A percentile compares a stretch with the other conserved stretches of the same genome.
phyloP scores from a whole-genome alignment of 2,113 vertebrate genomes.

The Solenodon paradoxus region DNA sequence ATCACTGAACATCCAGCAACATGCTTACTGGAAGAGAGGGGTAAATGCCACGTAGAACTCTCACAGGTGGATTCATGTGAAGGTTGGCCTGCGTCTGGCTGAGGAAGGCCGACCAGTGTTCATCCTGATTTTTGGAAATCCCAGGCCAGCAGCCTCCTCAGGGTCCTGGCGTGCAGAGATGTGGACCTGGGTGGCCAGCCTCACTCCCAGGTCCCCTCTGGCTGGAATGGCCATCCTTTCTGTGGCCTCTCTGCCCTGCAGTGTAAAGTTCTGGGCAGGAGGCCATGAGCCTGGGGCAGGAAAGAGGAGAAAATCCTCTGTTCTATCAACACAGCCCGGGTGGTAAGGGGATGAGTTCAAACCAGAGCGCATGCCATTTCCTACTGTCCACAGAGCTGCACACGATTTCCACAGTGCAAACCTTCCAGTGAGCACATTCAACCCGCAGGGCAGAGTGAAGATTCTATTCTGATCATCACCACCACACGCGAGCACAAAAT shows the following conservation, averaged over 20 bases:
- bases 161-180: background rate
- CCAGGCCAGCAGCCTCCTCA: background rate
- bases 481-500: accelerated
- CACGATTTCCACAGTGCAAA: background rate
- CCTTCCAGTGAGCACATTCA: too few species aligned
- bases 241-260: background rate
- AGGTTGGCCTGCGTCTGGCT: background rate
- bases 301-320: slow-evolving; percentile 51
- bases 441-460: accelerated
- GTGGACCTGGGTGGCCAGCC: too few species aligned
- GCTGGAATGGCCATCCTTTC: background rate
- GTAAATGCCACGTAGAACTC: background rate
- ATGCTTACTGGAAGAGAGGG: background rate
- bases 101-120: background rate
- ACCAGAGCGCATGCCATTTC: background rate
- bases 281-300: background rate
- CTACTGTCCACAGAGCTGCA: too few species aligned
- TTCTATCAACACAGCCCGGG: background rate
- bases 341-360: background rate
- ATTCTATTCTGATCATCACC: background rate
- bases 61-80: accelerated
- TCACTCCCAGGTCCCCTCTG: background rate
- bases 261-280: background rate
- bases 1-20: accelerated
- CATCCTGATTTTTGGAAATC: background rate